A percentile compares a stretch with the other conserved stretches of the same genome.
Evolutionary conservation across 2,888 invertebrate genomes (phyloP).

Genomic region (Mayetiola destructor): DNA sequence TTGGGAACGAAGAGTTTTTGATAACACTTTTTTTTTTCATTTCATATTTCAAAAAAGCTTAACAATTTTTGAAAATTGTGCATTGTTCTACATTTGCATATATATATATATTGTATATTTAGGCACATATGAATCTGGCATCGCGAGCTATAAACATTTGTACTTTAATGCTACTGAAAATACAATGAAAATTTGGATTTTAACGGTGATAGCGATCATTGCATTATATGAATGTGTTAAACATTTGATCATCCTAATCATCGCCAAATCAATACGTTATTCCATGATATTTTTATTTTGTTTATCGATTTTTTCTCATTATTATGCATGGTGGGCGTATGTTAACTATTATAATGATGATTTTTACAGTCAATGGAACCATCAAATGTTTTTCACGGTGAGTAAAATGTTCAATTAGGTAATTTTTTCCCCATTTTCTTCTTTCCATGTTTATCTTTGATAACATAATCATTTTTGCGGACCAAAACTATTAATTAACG

Average conservation of each 20-base stretch:
- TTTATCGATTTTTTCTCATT: conserved; percentile 49
- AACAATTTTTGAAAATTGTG: too few species aligned
- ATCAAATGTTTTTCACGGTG: conserved; percentile 48
- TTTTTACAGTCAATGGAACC: conserved; percentile 53
- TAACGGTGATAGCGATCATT: conserved; percentile 43
- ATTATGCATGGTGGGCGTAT: conserved; percentile 56
- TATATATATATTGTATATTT: conserved; percentile 19
- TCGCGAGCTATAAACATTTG: conserved; percentile 53
- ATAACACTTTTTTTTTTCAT: too few species aligned
- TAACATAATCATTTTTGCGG: neutral
- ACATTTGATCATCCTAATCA: conserved; percentile 38
- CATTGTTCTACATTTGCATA: too few species aligned
- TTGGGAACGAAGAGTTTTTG: too few species aligned
- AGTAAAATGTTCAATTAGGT: conserved; percentile 19
- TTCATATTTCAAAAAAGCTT: too few species aligned
- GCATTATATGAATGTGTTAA: conserved; percentile 47
- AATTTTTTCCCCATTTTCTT: neutral
- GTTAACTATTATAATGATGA: conserved; percentile 59
- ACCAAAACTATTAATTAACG: too few species aligned
- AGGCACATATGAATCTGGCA: conserved; percentile 54
- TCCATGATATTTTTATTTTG: conserved; percentile 49
- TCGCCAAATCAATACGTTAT: conserved; percentile 39
- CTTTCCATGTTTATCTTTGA: neutral
- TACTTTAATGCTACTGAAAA: conserved; percentile 54
- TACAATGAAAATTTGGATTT: conserved; percentile 49